phyloP scores from a whole-genome alignment of 2,113 vertebrate species.

The Ivindomyrus marchei region DNA sequence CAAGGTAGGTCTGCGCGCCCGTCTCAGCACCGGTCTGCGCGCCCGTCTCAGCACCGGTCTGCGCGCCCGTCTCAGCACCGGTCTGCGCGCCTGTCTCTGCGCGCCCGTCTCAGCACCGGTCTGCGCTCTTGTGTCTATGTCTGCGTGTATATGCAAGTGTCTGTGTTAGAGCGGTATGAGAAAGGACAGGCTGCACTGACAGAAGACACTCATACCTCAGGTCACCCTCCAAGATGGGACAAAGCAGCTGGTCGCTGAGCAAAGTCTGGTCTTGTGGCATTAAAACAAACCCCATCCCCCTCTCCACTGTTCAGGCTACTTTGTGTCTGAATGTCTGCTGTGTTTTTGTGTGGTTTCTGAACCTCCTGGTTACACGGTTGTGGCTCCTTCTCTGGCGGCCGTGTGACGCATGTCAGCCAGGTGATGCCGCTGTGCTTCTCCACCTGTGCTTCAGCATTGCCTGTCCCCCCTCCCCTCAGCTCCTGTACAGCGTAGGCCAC shows the following conservation, averaged over 20 bases:
- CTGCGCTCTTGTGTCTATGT: background rate
- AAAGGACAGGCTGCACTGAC: background rate
- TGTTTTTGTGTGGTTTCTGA: background rate
- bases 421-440: background rate
- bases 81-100: too few species aligned
- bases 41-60: background rate
- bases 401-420: background rate
- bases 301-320: background rate
- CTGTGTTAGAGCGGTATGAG: background rate
- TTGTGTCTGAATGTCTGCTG: background rate
- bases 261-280: background rate
- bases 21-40: background rate
- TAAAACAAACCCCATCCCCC: background rate
- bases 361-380: background rate
- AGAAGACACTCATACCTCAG: background rate
- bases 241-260: background rate
- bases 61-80: background rate
- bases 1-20: constrained; percentile 63
- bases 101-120: too few species aligned
- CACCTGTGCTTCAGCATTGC: background rate
- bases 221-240: background rate
- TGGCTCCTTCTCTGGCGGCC: background rate
- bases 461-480: constrained; percentile 51
- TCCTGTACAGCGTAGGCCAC: constrained; percentile 88
- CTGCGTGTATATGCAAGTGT: background rate